Evolutionary conservation across 1,140 invertebrate genomes (phyloP).

Genomic region (Paraescarpia echinospica): DNA sequence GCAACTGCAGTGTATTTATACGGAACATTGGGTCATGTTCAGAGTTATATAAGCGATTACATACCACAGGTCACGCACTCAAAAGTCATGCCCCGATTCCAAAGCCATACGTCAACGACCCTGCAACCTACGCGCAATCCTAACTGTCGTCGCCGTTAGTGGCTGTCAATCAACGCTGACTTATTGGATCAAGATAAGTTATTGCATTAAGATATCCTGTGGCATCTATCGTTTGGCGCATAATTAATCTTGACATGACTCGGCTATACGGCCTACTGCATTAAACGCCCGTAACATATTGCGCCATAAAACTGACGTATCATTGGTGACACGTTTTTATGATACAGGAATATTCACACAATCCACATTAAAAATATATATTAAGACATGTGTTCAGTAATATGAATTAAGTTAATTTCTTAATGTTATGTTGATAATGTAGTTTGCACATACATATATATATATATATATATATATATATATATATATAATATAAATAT

Average conservation of each 20-base stretch:
- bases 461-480: not conserved
- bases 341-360: no score
- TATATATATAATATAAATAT: no score
- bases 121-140: not conserved
- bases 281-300: not conserved
- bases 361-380: no score
- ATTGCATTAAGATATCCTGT: not conserved
- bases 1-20: no score
- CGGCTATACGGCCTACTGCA: not conserved
- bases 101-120: not conserved
- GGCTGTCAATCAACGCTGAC: not conserved
- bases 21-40: no score
- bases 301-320: not conserved
- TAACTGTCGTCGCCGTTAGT: not conserved
- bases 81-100: not conserved
- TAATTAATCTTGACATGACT: not conserved
- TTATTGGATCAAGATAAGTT: not conserved
- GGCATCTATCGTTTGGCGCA: not conserved
- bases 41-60: not conserved
- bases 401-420: no score
- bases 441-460: not conserved
- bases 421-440: no score
- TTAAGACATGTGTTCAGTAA: no score
- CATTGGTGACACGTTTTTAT: no score
- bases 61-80: not conserved